These are phyloP conservation scores for Ostrea edulis DNA, from an alignment of 1,140 invertebrate genomes.

Conservation along the genomic window DNA sequence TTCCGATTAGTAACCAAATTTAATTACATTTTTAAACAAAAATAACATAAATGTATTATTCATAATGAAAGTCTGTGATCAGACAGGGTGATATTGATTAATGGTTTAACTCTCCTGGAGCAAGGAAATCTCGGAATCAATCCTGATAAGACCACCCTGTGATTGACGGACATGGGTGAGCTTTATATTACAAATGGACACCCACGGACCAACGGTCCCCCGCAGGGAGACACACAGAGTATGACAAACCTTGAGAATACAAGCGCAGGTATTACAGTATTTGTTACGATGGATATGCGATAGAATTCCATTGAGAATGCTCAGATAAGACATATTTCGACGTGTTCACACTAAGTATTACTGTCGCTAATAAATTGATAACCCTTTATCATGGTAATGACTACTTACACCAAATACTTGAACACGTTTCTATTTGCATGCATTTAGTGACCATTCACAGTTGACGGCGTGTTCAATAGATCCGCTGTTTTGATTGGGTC, in stretches of 20 bases:
- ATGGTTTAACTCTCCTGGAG: background rate
- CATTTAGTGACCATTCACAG: too few relatives aligned
- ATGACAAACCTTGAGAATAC: background rate
- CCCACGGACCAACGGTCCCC: conserved; percentile 1
- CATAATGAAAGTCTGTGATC: background rate
- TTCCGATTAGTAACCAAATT: conserved; percentile 32
- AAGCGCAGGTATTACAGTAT: background rate
- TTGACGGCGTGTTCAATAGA: too few relatives aligned
- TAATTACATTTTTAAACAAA: conserved; percentile 25
- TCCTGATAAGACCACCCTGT: background rate
- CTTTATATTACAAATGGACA: conserved; percentile 4
- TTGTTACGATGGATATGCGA: background rate
- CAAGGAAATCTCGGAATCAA: background rate
- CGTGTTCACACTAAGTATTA: background rate
- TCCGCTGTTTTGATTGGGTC: too few relatives aligned
- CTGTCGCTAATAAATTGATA: background rate
- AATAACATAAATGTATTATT: conserved; percentile 28
- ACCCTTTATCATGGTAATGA: too few relatives aligned
- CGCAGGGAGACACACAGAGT: background rate
- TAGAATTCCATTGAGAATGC: background rate
- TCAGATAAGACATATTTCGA: background rate
- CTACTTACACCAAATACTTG: too few relatives aligned
- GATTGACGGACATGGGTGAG: background rate
- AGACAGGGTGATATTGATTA: conserved; percentile 19
- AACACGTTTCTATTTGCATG: too few relatives aligned